Percentiles rank a stretch among this genome's conserved stretches.
phyloP scores from a whole-genome alignment of 23 tunicate genomes.

The Styela plicata region DNA sequence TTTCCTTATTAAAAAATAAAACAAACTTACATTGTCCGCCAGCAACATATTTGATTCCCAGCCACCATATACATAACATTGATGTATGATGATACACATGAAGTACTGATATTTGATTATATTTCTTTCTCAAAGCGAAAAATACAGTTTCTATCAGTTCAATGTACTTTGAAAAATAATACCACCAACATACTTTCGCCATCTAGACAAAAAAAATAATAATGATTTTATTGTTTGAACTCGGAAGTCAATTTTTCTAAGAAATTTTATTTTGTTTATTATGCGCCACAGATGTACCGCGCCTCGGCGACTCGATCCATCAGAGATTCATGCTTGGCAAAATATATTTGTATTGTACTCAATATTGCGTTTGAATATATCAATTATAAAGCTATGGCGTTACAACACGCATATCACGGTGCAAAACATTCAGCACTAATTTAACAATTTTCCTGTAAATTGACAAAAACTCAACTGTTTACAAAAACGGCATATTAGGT shows the following conservation, averaged over 20 bases:
- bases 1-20: too few species aligned
- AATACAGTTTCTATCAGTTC: constrained; percentile 63
- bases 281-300: too few species aligned
- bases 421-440: neutral
- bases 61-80: constrained; percentile 70
- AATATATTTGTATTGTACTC: too few species aligned
- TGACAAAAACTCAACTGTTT: too few species aligned
- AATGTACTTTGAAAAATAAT: constrained; percentile 73
- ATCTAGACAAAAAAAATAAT: constrained; percentile 32
- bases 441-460: too few species aligned
- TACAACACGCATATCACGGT: neutral
- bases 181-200: constrained; percentile 76
- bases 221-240: neutral
- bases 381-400: neutral
- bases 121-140: constrained; percentile 74
- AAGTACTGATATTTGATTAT: constrained; percentile 61
- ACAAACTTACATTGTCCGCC: constrained; percentile 71
- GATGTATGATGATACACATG: constrained; percentile 79
- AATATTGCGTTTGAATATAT: too few species aligned
- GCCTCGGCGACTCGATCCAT: too few species aligned
- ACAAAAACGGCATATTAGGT: too few species aligned
- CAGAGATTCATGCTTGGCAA: too few species aligned
- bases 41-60: constrained; percentile 47
- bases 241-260: too few species aligned
- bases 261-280: too few species aligned